Conservation (phyloP, 2,888 invertebrate genomes). For the Drosophila nigritarsus region DNA sequence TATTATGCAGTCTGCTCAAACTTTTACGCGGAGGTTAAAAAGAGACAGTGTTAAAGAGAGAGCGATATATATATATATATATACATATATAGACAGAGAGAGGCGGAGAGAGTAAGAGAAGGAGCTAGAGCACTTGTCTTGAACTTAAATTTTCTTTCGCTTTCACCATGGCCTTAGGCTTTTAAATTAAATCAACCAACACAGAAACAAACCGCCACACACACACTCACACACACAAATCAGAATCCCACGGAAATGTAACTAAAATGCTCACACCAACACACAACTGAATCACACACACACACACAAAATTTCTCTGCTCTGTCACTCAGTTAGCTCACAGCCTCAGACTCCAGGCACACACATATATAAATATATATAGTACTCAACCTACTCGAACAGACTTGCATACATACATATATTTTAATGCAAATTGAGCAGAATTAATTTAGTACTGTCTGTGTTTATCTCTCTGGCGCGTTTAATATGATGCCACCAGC, state of each 20-base stretch:
- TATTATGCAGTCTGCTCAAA: conserved; percentile 56
- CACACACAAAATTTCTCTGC: conserved; percentile 25
- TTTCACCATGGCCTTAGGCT: conserved; percentile 52
- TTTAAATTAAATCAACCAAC: conserved; percentile 76
- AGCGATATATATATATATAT: neutral
- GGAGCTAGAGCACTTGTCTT: neutral
- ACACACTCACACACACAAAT: conserved; percentile 17
- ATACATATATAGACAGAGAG: neutral
- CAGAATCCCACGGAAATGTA: conserved; percentile 59
- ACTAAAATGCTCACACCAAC: conserved; percentile 58
- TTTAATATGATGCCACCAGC: conserved; percentile 65
- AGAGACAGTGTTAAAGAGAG: neutral
- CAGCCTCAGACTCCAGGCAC: neutral
- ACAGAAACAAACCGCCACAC: conserved; percentile 49
- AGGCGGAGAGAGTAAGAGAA: conserved; percentile 1
- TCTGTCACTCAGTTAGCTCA: conserved; percentile 31
- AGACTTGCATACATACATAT: conserved; percentile 37
- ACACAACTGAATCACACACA: conserved; percentile 56
- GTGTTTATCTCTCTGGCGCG: conserved; percentile 78
- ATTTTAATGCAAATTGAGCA: conserved; percentile 81
- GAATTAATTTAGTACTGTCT: conserved; percentile 81
- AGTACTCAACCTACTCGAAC: conserved; percentile 9
- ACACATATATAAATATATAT: neutral
- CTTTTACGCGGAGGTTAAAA: conserved; percentile 12
- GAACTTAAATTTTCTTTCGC: conserved; percentile 14